Evolutionary conservation across 2,113 vertebrate species (phyloP), one percentile per base, ranked within the genome.

Genomic region (Beaufortia kweichowensis): DNA sequence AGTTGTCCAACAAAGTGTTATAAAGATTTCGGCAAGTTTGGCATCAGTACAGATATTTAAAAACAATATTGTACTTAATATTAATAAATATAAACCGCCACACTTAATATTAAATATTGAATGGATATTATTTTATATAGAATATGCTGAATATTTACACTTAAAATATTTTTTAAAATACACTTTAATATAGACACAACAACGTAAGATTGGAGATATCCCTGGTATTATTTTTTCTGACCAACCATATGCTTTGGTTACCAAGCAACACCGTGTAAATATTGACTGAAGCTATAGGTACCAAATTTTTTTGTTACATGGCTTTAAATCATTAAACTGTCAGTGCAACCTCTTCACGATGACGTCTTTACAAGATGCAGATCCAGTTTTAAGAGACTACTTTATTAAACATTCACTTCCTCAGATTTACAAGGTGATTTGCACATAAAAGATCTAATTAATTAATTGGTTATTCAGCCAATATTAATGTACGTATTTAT

Each of bases 391-490:
- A 26, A 78, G 73, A 73, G 76, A 85, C 12, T 76, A 87, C 46
- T 63, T 84, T 8, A 8, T 77, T 50, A 71, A 84, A 56, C 74
- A 84, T 48, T 85, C 76, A n/a, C 75, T 85, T 24, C 76, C 84
- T 50, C 78, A 87, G 50, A 77, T 87, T 77, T 84, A 73, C 29
- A 76, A 85, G 85, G 86, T 87, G 63, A 70, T 24, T 53, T 48
- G 26, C 11, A 21, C 46, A 28, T 28, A 14, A 53, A 33, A 7
- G 6, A 61, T 21, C 10, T 6, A n/a, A 29, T 75, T 19, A 21
- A 33, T 75, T 3, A 73, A 39, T 12, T 35, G 7, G 33, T 35
- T 17, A 57, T 57, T 15, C 15, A 12, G 9, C 6, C 31, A 35
- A 48, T 21, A 50, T 1, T 21, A 23, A 14, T 59, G 53, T 19